Percentiles rank a stretch among this genome's conserved stretches.
Evolutionary conservation across 2,888 invertebrate species (phyloP).

Genomic region (Tribolium freemani): DNA sequence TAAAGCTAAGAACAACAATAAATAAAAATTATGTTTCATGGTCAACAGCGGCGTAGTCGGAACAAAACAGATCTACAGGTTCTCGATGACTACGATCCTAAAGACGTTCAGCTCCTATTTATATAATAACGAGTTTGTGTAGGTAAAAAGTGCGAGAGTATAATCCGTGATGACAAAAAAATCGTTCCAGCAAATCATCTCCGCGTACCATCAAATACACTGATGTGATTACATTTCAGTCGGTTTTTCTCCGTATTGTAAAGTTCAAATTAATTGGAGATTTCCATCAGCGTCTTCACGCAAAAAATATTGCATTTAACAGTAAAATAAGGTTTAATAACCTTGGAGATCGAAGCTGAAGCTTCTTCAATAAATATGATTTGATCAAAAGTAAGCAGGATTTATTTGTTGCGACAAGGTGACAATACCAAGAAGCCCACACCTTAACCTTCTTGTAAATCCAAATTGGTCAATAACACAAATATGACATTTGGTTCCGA

Average conservation of each 20-base stretch:
- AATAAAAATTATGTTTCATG: constrained; percentile 41
- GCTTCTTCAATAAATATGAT: neutral
- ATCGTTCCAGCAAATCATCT: constrained; percentile 29
- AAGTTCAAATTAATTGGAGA: constrained; percentile 34
- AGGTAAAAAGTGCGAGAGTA: constrained; percentile 29
- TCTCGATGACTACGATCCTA: constrained; percentile 32
- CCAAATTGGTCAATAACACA: constrained; percentile 3
- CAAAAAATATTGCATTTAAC: constrained; percentile 1
- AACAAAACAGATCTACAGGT: constrained; percentile 32
- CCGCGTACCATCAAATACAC: constrained; percentile 16
- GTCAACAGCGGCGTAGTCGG: constrained; percentile 32
- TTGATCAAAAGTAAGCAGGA: neutral
- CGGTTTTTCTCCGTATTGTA: constrained; percentile 40
- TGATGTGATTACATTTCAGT: constrained; percentile 14
- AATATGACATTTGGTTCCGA: neutral
- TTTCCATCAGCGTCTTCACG: constrained; percentile 13
- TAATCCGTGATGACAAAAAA: constrained; percentile 40
- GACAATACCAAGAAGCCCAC: constrained; percentile 27
- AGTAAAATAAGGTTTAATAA: constrained; percentile 7
- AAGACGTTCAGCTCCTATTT: constrained; percentile 35
- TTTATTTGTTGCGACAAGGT: constrained; percentile 22
- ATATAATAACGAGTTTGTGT: constrained; percentile 39
- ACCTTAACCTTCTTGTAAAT: constrained; percentile 15
- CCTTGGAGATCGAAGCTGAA: neutral
- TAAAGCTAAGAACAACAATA: constrained; percentile 28